Conservation (phyloP, 2,113 vertebrate species). For the Balaeniceps rex region DNA sequence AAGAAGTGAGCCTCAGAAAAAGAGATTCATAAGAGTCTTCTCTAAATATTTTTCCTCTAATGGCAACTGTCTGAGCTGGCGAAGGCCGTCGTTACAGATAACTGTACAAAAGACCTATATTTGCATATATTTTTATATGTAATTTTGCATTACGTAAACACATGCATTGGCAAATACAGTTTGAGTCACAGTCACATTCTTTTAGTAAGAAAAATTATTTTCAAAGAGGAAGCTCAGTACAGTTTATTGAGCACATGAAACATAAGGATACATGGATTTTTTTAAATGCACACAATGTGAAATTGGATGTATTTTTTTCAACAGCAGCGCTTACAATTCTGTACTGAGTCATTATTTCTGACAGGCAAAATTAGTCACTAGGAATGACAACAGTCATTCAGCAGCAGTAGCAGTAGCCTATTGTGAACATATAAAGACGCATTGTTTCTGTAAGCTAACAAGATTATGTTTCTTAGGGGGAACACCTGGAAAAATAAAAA, state of each 20-base stretch:
- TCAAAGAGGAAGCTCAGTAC: neutral
- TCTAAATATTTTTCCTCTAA: neutral
- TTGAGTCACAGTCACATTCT: neutral
- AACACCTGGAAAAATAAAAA: neutral
- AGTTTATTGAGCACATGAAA: neutral
- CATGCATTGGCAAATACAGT: neutral
- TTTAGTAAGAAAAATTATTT: neutral
- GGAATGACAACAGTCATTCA: neutral
- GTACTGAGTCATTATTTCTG: neutral
- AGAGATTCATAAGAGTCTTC: neutral
- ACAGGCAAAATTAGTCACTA: neutral
- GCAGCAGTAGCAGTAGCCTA: neutral
- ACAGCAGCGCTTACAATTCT: neutral
- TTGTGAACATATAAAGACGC: neutral
- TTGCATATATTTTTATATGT: neutral
- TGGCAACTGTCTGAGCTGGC: neutral
- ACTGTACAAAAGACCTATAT: neutral
- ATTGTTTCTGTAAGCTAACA: neutral
- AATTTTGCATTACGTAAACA: neutral
- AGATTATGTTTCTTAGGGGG: neutral
- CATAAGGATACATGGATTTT: neutral
- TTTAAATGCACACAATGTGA: neutral
- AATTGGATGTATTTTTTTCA: neutral
- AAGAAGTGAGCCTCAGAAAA: neutral
- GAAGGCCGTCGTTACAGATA: accelerated